Evolutionary conservation across 2,797 vertebrate genomes (phyloP).

Genomic region (Pyrocephalus nanus): DNA sequence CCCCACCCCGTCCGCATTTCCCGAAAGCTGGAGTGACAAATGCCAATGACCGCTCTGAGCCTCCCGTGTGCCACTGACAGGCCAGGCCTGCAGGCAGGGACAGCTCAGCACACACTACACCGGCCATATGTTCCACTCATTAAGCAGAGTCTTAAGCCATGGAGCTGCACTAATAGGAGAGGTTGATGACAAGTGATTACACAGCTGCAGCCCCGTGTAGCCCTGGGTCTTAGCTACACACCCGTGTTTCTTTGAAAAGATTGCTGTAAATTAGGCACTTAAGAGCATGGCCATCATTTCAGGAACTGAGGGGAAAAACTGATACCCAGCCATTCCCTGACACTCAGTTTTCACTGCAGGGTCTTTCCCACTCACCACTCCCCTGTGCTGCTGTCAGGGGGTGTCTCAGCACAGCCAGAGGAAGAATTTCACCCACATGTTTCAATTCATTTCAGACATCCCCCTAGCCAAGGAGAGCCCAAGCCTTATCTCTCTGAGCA

Average conservation of each 20-base stretch:
- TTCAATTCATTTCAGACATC: neutral
- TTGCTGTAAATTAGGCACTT: conserved; percentile 46
- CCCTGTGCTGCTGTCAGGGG: neutral
- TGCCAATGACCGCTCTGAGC: neutral
- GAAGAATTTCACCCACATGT: neutral
- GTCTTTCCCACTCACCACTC: neutral
- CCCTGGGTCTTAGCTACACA: conserved; percentile 45
- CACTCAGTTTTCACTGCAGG: neutral
- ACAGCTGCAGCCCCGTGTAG: neutral
- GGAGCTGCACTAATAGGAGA: conserved; percentile 40
- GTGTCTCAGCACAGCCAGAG: neutral
- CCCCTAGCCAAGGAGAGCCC: neutral
- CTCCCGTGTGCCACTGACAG: neutral
- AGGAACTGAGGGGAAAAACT: neutral
- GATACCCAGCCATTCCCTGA: neutral
- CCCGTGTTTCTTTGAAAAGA: conserved; percentile 56
- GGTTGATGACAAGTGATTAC: conserved; percentile 48
- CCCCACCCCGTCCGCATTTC: neutral
- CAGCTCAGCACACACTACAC: neutral
- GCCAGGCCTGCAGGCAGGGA: neutral
- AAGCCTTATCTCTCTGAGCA: neutral
- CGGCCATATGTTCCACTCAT: conserved; percentile 30
- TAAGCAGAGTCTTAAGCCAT: conserved; percentile 26
- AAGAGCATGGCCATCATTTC: neutral
- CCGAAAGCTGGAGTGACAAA: conserved; percentile 29